Conservation (phyloP, 2,113 vertebrate genomes). For the Probosciger aterrimus region DNA sequence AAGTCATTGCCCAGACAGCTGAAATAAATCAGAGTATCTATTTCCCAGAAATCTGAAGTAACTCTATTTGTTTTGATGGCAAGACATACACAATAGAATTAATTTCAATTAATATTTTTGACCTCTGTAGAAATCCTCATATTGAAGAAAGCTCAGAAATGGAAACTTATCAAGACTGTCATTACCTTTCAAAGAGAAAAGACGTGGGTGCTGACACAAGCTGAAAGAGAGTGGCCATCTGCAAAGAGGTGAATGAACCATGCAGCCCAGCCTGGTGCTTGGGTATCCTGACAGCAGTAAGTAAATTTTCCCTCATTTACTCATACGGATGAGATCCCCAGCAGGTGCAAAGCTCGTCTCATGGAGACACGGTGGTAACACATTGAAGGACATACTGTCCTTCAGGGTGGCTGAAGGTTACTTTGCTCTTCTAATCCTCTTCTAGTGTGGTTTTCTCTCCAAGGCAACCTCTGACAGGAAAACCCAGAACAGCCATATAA, state of each 20-base stretch:
- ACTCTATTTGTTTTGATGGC: constrained; percentile 3
- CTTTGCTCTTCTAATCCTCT: not conserved
- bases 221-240: not conserved
- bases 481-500: not conserved
- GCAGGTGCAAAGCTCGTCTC: not conserved
- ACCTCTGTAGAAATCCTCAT: not conserved
- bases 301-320: not conserved
- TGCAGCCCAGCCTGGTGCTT: fast-evolving
- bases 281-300: not conserved
- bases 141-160: not conserved
- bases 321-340: not conserved
- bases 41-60: not conserved
- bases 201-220: not conserved
- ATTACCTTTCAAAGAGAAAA: not conserved
- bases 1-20: not conserved
- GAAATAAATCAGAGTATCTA: constrained; percentile 24
- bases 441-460: not conserved
- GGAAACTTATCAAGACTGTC: not conserved
- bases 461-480: not conserved
- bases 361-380: not conserved
- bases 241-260: not conserved
- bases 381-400: not conserved
- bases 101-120: not conserved
- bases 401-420: not conserved
- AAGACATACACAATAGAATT: constrained; percentile 13